These are phyloP conservation scores for Agrotis puta DNA, from an alignment of 2,888 invertebrate species.

Conservation along the genomic window DNA sequence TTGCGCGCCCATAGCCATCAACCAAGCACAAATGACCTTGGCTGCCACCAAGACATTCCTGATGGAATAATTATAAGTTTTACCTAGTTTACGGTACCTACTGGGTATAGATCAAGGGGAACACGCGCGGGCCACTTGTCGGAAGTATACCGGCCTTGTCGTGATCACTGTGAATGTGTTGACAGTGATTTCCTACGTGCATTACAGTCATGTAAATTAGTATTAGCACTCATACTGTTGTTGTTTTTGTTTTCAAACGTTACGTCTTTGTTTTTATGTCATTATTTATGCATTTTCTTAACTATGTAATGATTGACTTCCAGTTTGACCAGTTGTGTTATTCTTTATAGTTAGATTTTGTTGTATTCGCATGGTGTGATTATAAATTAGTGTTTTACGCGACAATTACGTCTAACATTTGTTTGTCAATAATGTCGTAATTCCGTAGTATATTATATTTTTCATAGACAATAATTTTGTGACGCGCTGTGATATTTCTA, in stretches of 20 bases:
- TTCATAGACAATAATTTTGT: too few species aligned
- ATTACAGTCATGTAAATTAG: slow-evolving; percentile 24
- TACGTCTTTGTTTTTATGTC: neutral
- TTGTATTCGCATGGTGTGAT: neutral
- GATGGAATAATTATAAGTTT: neutral
- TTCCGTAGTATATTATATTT: too few species aligned
- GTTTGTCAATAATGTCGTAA: neutral
- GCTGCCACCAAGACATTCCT: too few species aligned
- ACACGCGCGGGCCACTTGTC: slow-evolving; percentile 42
- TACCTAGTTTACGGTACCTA: slow-evolving; percentile 4
- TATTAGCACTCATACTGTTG: slow-evolving; percentile 7
- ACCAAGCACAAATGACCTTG: too few species aligned
- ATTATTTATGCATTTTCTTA: slow-evolving; percentile 3
- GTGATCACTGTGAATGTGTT: slow-evolving; percentile 13
- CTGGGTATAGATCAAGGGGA: slow-evolving; percentile 49
- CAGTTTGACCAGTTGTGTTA: neutral
- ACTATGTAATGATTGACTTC: neutral
- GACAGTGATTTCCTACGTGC: slow-evolving; percentile 6
- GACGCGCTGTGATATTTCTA: too few species aligned
- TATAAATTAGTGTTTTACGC: neutral
- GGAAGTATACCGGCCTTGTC: slow-evolving; percentile 64
- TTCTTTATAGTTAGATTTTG: neutral
- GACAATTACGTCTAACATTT: neutral
- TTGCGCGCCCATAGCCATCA: too few species aligned
- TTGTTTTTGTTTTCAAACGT: slow-evolving; percentile 31